These are phyloP conservation scores for Monodelphis domestica DNA, from an alignment of 2,797 vertebrate genomes.

Conservation along the genomic window DNA sequence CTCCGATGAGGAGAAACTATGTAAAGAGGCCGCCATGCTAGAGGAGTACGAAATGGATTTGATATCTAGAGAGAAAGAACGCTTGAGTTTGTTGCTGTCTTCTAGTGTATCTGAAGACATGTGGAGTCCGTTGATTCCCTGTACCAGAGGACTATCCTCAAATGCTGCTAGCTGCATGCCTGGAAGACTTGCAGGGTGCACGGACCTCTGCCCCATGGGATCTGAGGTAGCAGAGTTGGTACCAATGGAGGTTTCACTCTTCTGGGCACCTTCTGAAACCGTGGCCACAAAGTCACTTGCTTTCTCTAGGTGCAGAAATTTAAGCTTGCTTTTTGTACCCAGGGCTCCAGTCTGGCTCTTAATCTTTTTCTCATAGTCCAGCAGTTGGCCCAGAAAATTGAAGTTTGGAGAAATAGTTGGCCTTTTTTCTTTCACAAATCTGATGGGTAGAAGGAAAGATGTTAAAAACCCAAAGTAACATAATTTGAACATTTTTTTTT, in stretches of 20 bases:
- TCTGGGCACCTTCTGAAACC: slow-evolving; percentile 64
- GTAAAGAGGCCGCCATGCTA: slow-evolving; percentile 73
- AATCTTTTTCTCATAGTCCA: slow-evolving; percentile 97
- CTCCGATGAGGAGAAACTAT: slow-evolving; percentile 79
- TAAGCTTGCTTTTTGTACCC: slow-evolving; percentile 81
- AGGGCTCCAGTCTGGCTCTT: slow-evolving; percentile 83
- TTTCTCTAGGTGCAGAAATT: slow-evolving; percentile 84
- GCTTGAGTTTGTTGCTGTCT: slow-evolving; percentile 91
- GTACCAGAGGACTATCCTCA: slow-evolving; percentile 87
- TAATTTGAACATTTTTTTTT: background rate
- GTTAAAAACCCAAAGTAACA: background rate
- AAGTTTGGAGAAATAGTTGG: slow-evolving; percentile 99
- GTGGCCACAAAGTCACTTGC: slow-evolving; percentile 58
- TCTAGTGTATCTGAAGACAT: slow-evolving; percentile 87
- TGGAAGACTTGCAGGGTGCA: slow-evolving; percentile 74
- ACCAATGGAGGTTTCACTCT: slow-evolving; percentile 47
- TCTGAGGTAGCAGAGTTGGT: slow-evolving; percentile 76
- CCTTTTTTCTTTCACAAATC: slow-evolving; percentile 98
- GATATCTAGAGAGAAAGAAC: slow-evolving; percentile 96
- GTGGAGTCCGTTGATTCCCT: slow-evolving; percentile 89
- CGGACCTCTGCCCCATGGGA: slow-evolving; percentile 36
- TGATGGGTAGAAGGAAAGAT: slow-evolving; percentile 71
- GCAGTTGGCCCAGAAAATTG: slow-evolving; percentile 97
- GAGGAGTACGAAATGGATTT: slow-evolving; percentile 88
- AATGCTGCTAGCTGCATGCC: slow-evolving; percentile 6